phyloP scores from a whole-genome alignment of 2,888 invertebrate species.

The Drosophila differens region DNA sequence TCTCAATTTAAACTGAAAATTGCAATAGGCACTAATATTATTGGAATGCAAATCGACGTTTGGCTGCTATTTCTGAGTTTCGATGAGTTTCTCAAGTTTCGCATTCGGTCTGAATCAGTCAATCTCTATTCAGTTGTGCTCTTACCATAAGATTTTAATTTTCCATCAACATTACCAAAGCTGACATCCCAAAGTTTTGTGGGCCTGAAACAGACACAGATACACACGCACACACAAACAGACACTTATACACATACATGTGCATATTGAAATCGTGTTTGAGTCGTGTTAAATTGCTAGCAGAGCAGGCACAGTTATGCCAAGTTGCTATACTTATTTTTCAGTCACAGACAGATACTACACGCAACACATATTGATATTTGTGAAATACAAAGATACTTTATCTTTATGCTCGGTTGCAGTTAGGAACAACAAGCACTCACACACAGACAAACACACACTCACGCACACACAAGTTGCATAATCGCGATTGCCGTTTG shows the following conservation, averaged over 20 bases:
- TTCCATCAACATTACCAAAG: slow-evolving; percentile 38
- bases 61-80: slow-evolving; percentile 26
- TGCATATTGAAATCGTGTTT: slow-evolving; percentile 17
- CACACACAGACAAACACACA: slow-evolving; percentile 14
- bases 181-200: not conserved
- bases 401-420: slow-evolving; percentile 56
- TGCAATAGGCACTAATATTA: slow-evolving; percentile 3
- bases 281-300: slow-evolving; percentile 11
- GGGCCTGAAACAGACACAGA: not conserved
- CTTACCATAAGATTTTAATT: slow-evolving; percentile 44
- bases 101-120: slow-evolving; percentile 17
- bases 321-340: slow-evolving; percentile 27
- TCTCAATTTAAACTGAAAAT: slow-evolving; percentile 4
- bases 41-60: slow-evolving; percentile 8
- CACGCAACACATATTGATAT: slow-evolving; percentile 46
- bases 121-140: slow-evolving; percentile 40
- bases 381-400: slow-evolving; percentile 51
- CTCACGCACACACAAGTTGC: slow-evolving; percentile 38
- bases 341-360: slow-evolving; percentile 11
- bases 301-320: slow-evolving; percentile 14
- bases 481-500: slow-evolving; percentile 53
- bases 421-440: slow-evolving; percentile 39
- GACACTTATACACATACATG: slow-evolving; percentile 11
- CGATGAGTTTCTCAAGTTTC: slow-evolving; percentile 1
- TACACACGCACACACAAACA: not conserved